Conservation (phyloP, 64 coral and sea anemone genomes). For the Orbicella faveolata region DNA sequence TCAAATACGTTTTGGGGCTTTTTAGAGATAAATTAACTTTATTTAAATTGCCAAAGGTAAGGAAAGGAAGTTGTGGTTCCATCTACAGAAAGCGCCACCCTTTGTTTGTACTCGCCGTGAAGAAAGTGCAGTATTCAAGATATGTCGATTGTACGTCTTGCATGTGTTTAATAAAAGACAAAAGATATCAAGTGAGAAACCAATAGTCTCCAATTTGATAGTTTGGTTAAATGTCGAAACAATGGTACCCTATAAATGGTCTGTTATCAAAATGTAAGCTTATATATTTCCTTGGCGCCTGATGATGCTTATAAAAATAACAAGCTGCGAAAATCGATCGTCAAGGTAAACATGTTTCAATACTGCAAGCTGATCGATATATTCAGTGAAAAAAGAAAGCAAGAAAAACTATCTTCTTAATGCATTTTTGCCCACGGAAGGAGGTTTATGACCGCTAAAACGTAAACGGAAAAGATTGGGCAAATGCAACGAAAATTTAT, state of each 20-base stretch:
- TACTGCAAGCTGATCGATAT: too few species aligned
- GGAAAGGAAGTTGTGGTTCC: not conserved
- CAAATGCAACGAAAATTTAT: conserved; percentile 4
- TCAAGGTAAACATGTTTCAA: not conserved
- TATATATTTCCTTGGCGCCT: not conserved
- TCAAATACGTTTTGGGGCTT: not conserved
- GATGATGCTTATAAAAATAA: not conserved
- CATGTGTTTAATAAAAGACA: not conserved
- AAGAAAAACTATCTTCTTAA: not conserved
- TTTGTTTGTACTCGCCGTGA: not conserved
- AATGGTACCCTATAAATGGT: not conserved
- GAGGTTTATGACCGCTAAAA: not conserved
- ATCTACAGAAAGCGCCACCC: not conserved
- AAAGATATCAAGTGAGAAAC: not conserved
- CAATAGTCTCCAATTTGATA: not conserved
- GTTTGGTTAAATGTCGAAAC: not conserved
- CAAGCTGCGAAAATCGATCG: not conserved
- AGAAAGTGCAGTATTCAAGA: not conserved
- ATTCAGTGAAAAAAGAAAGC: too few species aligned
- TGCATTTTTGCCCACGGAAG: not conserved
- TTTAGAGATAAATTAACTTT: not conserved
- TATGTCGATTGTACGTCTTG: not conserved
- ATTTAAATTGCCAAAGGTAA: not conserved
- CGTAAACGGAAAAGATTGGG: not conserved
- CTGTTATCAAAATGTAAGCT: too few species aligned